A percentile compares a stretch with the other conserved stretches of the same genome.
phyloP scores from a whole-genome alignment of 1,140 invertebrate species.

The Halictus rubicundus region DNA sequence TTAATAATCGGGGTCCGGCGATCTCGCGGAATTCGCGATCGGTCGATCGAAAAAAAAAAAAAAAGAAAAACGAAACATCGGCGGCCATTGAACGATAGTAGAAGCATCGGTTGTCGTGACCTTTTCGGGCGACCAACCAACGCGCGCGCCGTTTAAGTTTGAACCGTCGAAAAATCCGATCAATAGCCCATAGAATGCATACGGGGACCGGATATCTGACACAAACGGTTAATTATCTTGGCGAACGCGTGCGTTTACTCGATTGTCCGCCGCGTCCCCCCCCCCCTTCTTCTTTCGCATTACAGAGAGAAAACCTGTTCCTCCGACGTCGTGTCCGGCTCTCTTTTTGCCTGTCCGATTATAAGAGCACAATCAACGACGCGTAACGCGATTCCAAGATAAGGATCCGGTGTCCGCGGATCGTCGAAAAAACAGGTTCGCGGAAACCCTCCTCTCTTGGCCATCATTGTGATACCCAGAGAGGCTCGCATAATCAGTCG shows the following conservation, averaged over 20 bases:
- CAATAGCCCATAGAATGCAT: slow-evolving; percentile 36
- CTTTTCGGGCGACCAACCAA: slow-evolving; percentile 16
- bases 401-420: slow-evolving; percentile 24
- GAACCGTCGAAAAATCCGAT: slow-evolving; percentile 30
- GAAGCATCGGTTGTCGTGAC: background rate
- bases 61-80: slow-evolving; percentile 9
- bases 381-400: slow-evolving; percentile 60
- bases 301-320: slow-evolving; percentile 44
- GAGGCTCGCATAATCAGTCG: slow-evolving; percentile 13
- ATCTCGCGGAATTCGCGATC: slow-evolving; percentile 15
- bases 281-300: background rate
- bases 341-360: slow-evolving; percentile 36
- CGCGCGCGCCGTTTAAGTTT: background rate
- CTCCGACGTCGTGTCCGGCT: slow-evolving; percentile 29
- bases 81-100: background rate
- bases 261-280: slow-evolving; percentile 49
- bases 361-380: slow-evolving; percentile 53
- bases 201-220: slow-evolving; percentile 23
- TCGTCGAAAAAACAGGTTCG: slow-evolving; percentile 36
- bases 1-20: background rate
- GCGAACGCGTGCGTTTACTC: slow-evolving; percentile 43
- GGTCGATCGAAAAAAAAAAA: background rate
- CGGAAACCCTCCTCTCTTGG: background rate
- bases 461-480: slow-evolving; percentile 27
- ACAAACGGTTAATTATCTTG: slow-evolving; percentile 53